Base-by-base conservation (phyloP, 2,113 vertebrate genomes). In the Syrmaticus mikado region DNA sequence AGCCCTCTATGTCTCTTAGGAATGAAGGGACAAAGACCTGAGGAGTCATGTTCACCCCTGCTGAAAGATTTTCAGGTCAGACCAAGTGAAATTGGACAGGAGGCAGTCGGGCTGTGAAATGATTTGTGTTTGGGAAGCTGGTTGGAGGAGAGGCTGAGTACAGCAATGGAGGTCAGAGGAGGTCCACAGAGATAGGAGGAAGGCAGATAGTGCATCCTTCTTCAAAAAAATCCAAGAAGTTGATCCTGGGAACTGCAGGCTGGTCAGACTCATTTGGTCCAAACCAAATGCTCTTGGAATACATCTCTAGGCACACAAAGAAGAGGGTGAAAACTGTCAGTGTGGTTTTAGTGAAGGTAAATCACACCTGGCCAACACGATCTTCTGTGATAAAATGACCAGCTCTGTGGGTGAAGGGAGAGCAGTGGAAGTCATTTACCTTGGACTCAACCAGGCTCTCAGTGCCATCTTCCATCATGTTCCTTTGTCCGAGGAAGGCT, bases 381-480 rank as follows among this genome's bases (percentile, higher is more conserved):
- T 60, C 2, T 40, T 43, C 53, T 73, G 53, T 1, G 1, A 61
- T 52, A 65, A 75, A 74, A 75, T 55, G 21, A 17, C 28, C 10
- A 16, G 28, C 52, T 27, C 50, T 52, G 50, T 52, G 50, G 25
- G 8, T 50, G 13, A 89, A 27, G 11, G 16, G 16, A 78, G 34
- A 79, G 11, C 11, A 48, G 34, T 34, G 11, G 25, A 89, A 75
- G 73, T 52, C 1, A 1, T 55, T 72, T 67, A 24, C 52, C 32
- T 87, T 36, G 4, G 43, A 2, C 60, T 68, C 57, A 78, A 11
- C 8, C 46, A 52, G 46, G 19, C 34, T 89, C 71, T 79, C 41
- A 52, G 20, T 7, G 12, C 27, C 0, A 0, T 67, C 38, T 80
- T 34, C 10, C 13, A 12, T 17, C 19, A 4, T 4, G 13, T 85